Evolutionary conservation across 2,888 invertebrate genomes (phyloP).

Genomic region (Atrina japonica): DNA sequence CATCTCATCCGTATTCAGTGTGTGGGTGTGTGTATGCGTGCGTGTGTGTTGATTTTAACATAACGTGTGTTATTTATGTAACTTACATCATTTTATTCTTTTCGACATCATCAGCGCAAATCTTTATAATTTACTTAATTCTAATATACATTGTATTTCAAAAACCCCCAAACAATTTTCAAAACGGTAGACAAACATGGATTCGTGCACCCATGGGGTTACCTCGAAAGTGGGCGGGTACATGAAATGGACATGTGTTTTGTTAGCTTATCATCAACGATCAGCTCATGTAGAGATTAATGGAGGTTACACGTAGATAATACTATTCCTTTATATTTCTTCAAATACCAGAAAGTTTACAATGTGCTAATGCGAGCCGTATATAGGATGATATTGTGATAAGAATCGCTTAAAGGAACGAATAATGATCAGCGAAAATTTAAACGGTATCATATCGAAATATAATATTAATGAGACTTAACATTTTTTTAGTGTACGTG

Average conservation of each 20-base stretch:
- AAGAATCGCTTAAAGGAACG: conserved; percentile 26
- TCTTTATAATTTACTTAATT: too few relatives aligned
- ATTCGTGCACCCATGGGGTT: too few relatives aligned
- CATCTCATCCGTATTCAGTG: too few relatives aligned
- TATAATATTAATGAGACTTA: conserved; percentile 32
- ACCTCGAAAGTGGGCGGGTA: conserved; percentile 7
- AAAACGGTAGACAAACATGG: too few relatives aligned
- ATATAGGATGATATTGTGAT: conserved; percentile 27
- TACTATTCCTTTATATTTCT: conserved; percentile 22
- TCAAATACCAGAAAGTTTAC: conserved; percentile 35
- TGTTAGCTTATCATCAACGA: conserved; percentile 10
- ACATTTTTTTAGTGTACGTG: conserved; percentile 10
- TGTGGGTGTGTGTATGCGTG: too few relatives aligned
- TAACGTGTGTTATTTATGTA: too few relatives aligned
- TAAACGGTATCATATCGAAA: conserved; percentile 32
- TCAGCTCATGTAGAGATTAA: conserved; percentile 24
- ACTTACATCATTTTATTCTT: too few relatives aligned
- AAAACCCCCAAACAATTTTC: too few relatives aligned
- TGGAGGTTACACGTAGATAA: conserved; percentile 5
- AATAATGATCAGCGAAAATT: conserved; percentile 26
- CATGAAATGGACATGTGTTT: conserved; percentile 15
- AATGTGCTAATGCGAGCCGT: conserved; percentile 39
- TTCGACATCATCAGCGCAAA: too few relatives aligned
- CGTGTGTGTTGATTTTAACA: too few relatives aligned
- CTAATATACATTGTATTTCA: too few relatives aligned